Evolutionary conservation across 2,113 vertebrate genomes (phyloP).

Genomic region (Strix uralensis): DNA sequence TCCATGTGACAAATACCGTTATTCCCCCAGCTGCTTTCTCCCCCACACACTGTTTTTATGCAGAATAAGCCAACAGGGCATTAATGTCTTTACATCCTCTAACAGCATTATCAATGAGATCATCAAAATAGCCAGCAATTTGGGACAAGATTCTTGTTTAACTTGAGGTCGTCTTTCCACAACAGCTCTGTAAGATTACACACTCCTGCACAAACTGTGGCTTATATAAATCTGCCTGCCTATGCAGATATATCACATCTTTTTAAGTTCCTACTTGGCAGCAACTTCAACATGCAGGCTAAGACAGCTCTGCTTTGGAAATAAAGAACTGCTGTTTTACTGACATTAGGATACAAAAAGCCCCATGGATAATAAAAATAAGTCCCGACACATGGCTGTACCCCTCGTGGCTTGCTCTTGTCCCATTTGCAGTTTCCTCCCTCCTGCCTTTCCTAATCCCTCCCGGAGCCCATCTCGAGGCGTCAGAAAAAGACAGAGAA

Average conservation of each 20-base stretch:
- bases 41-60: conserved; percentile 33
- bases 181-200: not conserved
- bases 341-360: not conserved
- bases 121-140: not conserved
- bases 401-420: not conserved
- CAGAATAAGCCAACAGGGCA: conserved; percentile 49
- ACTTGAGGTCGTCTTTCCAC: not conserved
- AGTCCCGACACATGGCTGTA: not conserved
- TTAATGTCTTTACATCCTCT: conserved; percentile 38
- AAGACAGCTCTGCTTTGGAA: not conserved
- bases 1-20: conserved; percentile 53
- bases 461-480: not conserved
- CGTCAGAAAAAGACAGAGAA: not conserved
- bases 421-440: conserved; percentile 40
- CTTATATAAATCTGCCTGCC: not conserved
- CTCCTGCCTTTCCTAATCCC: not conserved
- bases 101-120: conserved; percentile 1
- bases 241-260: not conserved
- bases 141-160: not conserved
- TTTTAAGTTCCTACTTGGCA: not conserved
- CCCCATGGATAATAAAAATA: conserved; percentile 7
- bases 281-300: not conserved
- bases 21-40: conserved; percentile 55
- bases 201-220: not conserved
- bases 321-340: not conserved